Evolutionary conservation across 2,113 vertebrate species (phyloP), one percentile per base, ranked within the genome.

Genomic region (Ctenomys sociabilis): DNA sequence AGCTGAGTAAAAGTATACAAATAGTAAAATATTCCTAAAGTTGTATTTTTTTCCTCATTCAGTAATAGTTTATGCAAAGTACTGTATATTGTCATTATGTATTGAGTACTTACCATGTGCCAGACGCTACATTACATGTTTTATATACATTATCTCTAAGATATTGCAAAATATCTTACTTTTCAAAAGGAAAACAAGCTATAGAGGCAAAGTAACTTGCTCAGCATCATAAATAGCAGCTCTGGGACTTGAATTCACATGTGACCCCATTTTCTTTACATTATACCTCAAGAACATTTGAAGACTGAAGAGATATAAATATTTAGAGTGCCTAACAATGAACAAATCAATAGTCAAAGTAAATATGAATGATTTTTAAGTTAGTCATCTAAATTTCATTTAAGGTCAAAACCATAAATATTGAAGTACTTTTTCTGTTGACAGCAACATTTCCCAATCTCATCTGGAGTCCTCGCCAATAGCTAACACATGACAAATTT

Each of bases 371-470:
- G 22, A 86, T 75, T 95, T 95, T 93, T 83, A 93, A 93, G 66
- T 73, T 91, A 72, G 35, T 35, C 80, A 80, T 52, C 61, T 93
- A 91, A 86, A 96, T 92, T 96, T 96, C 45, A 97, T n/a, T 96
- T 96, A 72, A 43, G 12, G 45, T 93, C 83, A 97, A 95, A 94
- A 89, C n/a, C 35, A 95, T 87, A 96, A 95, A 94, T 94, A 97
- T 84, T 86, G 80, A 91, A 95, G 40, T 57, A 59, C 68, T 75
- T 91, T 90, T 94, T 96, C 73, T 94, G 49, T 87, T 96, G 68
- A 96, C n/a, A 95, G 78, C 24, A 88, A 72, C 32, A 9, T 83
- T 95, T 94, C 57, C 87, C 68, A 95, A 0, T 87, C 22, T 95
- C 93, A 70, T 91, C 19, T 52, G 14, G 28, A 86, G 73, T 63